Percentiles rank a stretch among this genome's conserved stretches.
Conservation (phyloP, 2,113 vertebrate species). For the Sylvietta virens region DNA sequence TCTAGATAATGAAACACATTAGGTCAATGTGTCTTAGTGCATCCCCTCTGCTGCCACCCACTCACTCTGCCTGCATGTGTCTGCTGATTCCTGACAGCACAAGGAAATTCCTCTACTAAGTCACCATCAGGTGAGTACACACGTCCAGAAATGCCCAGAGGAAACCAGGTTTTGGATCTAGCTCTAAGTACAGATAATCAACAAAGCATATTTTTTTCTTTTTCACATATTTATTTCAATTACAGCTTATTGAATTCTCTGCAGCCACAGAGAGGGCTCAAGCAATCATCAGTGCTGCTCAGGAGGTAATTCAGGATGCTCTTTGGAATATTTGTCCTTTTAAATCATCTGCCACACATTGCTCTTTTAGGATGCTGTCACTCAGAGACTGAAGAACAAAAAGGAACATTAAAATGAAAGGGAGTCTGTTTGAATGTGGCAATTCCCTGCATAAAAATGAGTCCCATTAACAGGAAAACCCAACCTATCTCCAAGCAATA, state of each 20-base stretch:
- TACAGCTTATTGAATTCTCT: constrained; percentile 3
- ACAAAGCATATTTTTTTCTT: neutral
- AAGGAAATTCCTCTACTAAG: neutral
- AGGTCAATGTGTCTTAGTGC: neutral
- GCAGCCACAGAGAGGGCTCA: neutral
- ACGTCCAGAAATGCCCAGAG: neutral
- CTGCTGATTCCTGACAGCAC: neutral
- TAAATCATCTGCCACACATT: neutral
- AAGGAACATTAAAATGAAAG: constrained; percentile 28
- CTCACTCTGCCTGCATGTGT: neutral
- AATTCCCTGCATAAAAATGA: constrained; percentile 46
- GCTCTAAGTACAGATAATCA: neutral
- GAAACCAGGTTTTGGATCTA: neutral
- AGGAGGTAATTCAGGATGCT: constrained; percentile 12
- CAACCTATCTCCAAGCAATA: constrained; percentile 34
- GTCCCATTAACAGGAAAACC: constrained; percentile 11
- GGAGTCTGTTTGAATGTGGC: neutral
- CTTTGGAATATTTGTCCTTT: constrained; percentile 25
- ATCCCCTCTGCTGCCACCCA: neutral
- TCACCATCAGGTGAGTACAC: neutral
- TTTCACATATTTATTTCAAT: constrained; percentile 37
- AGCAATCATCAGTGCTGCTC: neutral
- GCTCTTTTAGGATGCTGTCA: constrained; percentile 41
- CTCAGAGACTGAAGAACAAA: constrained; percentile 33
- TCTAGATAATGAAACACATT: constrained; percentile 4